A percentile compares a stretch with the other conserved stretches of the same genome.
Conservation (phyloP, 2,113 vertebrate species). For the Sorex araneus region DNA sequence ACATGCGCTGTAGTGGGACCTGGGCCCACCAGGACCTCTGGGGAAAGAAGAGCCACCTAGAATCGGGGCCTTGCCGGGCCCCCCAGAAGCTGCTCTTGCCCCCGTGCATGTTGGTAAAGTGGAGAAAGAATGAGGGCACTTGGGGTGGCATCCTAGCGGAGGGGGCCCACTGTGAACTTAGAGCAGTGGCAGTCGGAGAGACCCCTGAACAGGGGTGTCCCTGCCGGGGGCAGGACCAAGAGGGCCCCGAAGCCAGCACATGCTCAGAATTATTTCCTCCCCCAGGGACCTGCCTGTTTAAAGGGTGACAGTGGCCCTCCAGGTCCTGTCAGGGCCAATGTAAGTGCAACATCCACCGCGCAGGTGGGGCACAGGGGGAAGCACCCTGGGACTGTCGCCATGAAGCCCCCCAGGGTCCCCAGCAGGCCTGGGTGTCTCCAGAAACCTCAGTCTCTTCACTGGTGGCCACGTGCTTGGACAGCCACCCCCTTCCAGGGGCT, state of each 20-base stretch:
- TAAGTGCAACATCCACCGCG: constrained; percentile 86
- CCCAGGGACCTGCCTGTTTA: constrained; percentile 93
- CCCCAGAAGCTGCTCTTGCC: constrained; percentile 87
- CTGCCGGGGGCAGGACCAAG: background rate
- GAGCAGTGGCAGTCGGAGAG: background rate
- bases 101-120: background rate
- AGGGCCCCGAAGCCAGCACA: background rate
- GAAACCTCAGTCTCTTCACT: background rate
- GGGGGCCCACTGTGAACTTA: background rate
- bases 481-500: too few relatives aligned
- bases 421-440: background rate
- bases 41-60: constrained; percentile 94
- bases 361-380: background rate
- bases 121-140: background rate
- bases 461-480: too few relatives aligned
- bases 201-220: background rate
- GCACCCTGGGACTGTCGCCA: too few relatives aligned
- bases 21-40: constrained; percentile 89
- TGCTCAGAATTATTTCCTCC: background rate
- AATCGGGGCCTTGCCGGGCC: constrained; percentile 92
- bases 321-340: constrained; percentile 90
- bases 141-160: background rate
- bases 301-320: constrained; percentile 94
- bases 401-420: background rate
- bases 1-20: constrained; percentile 90